A percentile compares a stretch with the other conserved stretches of the same genome.
These are phyloP conservation scores for Drosophila emarginata DNA, from an alignment of 2,888 invertebrate genomes.

Conservation along the genomic window DNA sequence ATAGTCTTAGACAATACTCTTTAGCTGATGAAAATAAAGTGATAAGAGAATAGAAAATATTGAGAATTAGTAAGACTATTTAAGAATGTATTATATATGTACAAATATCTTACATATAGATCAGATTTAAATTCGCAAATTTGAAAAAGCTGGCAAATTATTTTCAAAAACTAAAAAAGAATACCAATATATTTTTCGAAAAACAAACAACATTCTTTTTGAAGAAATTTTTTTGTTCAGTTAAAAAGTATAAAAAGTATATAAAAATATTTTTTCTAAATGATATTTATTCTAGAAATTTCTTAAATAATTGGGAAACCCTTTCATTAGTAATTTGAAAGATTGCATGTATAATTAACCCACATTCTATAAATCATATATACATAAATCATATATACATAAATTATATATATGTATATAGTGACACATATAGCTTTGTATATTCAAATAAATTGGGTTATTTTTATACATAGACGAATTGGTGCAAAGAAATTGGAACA, in stretches of 20 bases:
- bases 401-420: not conserved
- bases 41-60: not conserved
- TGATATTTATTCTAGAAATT: not conserved
- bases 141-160: not conserved
- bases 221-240: too few species aligned
- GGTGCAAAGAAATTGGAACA: conserved; percentile 12
- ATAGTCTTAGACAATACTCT: not conserved
- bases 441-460: conserved; percentile 44
- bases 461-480: conserved; percentile 23
- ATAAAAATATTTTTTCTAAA: too few species aligned
- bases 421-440: not conserved
- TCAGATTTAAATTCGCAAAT: not conserved
- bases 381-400: not conserved
- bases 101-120: not conserved
- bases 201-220: not conserved
- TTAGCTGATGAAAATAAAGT: not conserved
- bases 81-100: not conserved
- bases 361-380: not conserved
- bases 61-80: not conserved
- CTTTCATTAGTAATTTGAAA: not conserved
- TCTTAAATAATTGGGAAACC: not conserved
- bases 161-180: not conserved
- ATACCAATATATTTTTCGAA: not conserved
- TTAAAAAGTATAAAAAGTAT: too few species aligned
- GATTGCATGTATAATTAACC: not conserved